Evolutionary conservation across 2,888 invertebrate genomes (phyloP).

Genomic region (Rugalucina vietnamica): DNA sequence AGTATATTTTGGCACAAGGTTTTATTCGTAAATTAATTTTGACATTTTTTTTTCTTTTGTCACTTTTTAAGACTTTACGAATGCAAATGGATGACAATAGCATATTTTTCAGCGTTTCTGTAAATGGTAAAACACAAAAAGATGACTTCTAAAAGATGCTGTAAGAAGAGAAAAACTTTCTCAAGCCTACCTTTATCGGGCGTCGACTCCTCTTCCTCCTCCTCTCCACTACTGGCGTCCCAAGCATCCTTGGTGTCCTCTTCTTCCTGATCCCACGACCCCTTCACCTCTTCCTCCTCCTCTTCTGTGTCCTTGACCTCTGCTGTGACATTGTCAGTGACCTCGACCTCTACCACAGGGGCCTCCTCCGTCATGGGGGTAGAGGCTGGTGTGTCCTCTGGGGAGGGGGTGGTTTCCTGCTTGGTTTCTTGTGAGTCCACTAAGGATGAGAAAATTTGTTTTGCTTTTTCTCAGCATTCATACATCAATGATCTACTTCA

Average conservation of each 20-base stretch:
- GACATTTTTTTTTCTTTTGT: no score
- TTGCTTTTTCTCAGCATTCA: no score
- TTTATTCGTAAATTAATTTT: no score
- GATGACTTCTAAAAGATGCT: no score
- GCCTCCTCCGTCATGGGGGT: slow-evolving; percentile 46
- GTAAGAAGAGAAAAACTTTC: no score
- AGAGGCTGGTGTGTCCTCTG: slow-evolving; percentile 58
- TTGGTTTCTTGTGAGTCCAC: slow-evolving; percentile 57
- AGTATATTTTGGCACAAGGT: no score
- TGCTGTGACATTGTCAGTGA: slow-evolving; percentile 18
- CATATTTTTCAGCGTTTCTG: no score
- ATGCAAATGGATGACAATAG: no score
- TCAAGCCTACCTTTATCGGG: slow-evolving; percentile 23
- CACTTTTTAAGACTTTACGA: no score
- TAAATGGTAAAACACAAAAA: no score
- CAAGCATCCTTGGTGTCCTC: slow-evolving; percentile 83
- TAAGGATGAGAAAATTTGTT: no score
- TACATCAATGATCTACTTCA: no score
- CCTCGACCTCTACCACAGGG: slow-evolving; percentile 27
- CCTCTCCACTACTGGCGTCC: slow-evolving; percentile 86
- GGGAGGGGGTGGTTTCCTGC: slow-evolving; percentile 44
- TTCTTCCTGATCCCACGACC: slow-evolving; percentile 88
- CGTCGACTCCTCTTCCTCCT: slow-evolving; percentile 83
- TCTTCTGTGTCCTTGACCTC: slow-evolving; percentile 31
- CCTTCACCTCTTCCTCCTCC: slow-evolving; percentile 85